A percentile compares a stretch with the other conserved stretches of the same genome.
Conservation (phyloP, 2,888 invertebrate species). For the Osedax fenrisi region DNA sequence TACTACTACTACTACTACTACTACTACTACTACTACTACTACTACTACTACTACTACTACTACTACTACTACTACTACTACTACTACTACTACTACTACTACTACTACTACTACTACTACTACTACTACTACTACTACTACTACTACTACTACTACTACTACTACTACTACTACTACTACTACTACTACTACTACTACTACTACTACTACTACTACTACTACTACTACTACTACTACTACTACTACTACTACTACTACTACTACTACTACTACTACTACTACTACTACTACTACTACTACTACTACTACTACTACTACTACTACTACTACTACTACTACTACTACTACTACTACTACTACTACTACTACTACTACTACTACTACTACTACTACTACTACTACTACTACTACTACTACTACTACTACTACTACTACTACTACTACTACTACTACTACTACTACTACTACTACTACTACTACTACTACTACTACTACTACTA, state of each 20-base stretch:
- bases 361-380: neutral
- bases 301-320: neutral
- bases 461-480: neutral
- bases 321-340: neutral
- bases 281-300: slow-evolving; percentile 21
- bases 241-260: neutral
- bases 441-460: neutral
- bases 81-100: neutral
- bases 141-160: slow-evolving; percentile 23
- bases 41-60: neutral
- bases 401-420: neutral
- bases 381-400: neutral
- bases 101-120: slow-evolving; percentile 7
- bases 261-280: slow-evolving; percentile 23
- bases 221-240: slow-evolving; percentile 24
- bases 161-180: slow-evolving; percentile 24
- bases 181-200: slow-evolving; percentile 24
- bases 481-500: neutral
- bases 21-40: neutral
- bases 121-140: slow-evolving; percentile 23
- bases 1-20: neutral
- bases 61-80: neutral
- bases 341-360: neutral
- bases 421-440: neutral
- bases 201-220: slow-evolving; percentile 24